phyloP scores from a whole-genome alignment of 2,888 invertebrate species.

The Agrotis exclamationis region DNA sequence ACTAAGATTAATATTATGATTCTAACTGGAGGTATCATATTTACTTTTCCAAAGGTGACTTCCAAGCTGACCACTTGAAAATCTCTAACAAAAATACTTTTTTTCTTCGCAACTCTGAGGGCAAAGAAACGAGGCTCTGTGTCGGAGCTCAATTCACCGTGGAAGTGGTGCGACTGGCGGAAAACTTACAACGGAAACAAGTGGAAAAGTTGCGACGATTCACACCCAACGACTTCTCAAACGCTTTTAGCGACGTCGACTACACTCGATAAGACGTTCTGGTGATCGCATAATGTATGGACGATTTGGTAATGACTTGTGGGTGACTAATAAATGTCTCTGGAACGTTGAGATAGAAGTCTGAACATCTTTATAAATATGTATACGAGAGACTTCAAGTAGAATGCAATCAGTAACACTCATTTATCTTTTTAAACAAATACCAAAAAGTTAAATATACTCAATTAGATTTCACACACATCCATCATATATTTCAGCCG shows the following conservation, averaged over 20 bases:
- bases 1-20: neutral
- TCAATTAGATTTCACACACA: conserved; percentile 27
- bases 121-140: conserved; percentile 37
- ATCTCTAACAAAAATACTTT: conserved; percentile 33
- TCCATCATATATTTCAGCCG: conserved; percentile 35
- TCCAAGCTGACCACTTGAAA: conserved; percentile 44
- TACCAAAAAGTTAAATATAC: conserved; percentile 19
- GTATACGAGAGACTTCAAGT: neutral
- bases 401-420: neutral
- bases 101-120: conserved; percentile 26
- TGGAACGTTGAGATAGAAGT: neutral
- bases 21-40: conserved; percentile 4
- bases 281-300: conserved; percentile 18
- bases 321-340: neutral
- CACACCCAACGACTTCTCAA: conserved; percentile 65
- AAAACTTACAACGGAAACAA: conserved; percentile 61
- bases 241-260: conserved; percentile 67
- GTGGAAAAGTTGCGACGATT: conserved; percentile 72
- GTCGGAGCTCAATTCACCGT: conserved; percentile 44
- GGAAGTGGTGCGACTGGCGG: conserved; percentile 47
- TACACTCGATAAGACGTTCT: conserved; percentile 26
- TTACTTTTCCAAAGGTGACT: neutral
- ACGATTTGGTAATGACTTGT: conserved; percentile 9
- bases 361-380: neutral
- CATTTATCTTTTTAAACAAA: conserved; percentile 9